A percentile compares a stretch with the other conserved stretches of the same genome.
phyloP scores from a whole-genome alignment of 2,797 vertebrate genomes.

The Artibeus lituratus region DNA sequence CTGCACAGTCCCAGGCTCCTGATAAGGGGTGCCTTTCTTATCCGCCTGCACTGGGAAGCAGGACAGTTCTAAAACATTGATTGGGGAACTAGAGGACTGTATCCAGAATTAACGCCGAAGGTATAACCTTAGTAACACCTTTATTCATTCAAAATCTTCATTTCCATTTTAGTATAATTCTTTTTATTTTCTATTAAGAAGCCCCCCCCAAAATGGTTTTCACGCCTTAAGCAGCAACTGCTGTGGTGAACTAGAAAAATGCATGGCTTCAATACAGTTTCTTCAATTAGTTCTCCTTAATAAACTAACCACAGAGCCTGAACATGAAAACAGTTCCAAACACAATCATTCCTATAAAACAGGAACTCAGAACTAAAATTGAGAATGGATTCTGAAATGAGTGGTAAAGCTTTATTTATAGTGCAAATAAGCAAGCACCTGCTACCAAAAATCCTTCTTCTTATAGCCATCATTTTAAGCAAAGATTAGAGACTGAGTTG shows the following conservation, averaged over 20 bases:
- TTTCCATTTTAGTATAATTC: neutral
- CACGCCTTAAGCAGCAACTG: neutral
- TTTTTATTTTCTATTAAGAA: conserved; percentile 10
- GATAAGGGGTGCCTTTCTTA: neutral
- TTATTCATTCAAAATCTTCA: neutral
- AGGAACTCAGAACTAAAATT: neutral
- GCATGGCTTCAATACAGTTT: neutral
- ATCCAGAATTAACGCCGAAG: neutral
- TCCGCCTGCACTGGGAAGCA: neutral
- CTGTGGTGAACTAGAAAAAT: neutral
- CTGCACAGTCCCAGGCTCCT: neutral
- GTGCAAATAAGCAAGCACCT: neutral
- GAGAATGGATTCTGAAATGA: neutral
- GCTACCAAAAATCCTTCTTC: neutral
- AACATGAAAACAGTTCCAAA: neutral
- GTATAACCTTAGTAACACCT: neutral
- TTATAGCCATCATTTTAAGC: neutral
- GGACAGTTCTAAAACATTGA: neutral
- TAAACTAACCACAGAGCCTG: neutral
- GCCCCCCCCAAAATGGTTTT: neutral
- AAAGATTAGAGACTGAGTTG: neutral
- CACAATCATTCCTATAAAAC: neutral
- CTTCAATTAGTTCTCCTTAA: conserved; percentile 29
- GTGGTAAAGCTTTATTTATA: neutral
- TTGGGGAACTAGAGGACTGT: neutral